Evolutionary conservation across 53 echinoderm and acorn worm species (phyloP).

Genomic region (Paracentrotus lividus): DNA sequence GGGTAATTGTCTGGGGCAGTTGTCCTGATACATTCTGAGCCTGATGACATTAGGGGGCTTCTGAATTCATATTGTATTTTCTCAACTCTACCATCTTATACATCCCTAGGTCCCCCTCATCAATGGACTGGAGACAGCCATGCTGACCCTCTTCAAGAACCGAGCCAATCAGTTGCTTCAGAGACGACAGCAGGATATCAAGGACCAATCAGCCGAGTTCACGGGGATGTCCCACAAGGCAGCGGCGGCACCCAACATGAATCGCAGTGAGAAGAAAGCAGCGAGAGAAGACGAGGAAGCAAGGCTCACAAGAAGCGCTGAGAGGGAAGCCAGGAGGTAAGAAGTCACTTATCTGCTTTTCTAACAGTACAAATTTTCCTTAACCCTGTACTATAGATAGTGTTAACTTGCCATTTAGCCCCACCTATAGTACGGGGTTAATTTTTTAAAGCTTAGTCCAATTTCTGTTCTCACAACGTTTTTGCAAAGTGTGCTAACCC

Average conservation of each 20-base stretch:
- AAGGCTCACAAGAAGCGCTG: conserved; percentile 84
- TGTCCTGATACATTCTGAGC: too few relatives aligned
- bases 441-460: too few relatives aligned
- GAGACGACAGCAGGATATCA: conserved; percentile 92
- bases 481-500: too few relatives aligned
- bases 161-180: conserved; percentile 78
- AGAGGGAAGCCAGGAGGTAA: conserved; percentile 96
- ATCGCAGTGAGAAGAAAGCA: conserved; percentile 67
- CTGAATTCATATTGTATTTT: not conserved
- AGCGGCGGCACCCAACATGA: conserved; percentile 78
- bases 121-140: conserved; percentile 83
- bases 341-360: too few relatives aligned
- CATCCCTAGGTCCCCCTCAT: conserved; percentile 83
- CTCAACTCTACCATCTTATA: not conserved
- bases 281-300: conserved; percentile 80
- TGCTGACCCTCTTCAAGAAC: conserved; percentile 78
- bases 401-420: too few relatives aligned
- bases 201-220: conserved; percentile 91
- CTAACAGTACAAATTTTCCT: too few relatives aligned
- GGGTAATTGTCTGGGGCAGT: too few relatives aligned
- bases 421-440: too few relatives aligned
- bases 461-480: too few relatives aligned
- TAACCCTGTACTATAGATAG: too few relatives aligned
- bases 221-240: conserved; percentile 84
- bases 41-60: too few relatives aligned